Conservation (phyloP, 2,888 invertebrate genomes). For the Cheilosia vernalis region DNA sequence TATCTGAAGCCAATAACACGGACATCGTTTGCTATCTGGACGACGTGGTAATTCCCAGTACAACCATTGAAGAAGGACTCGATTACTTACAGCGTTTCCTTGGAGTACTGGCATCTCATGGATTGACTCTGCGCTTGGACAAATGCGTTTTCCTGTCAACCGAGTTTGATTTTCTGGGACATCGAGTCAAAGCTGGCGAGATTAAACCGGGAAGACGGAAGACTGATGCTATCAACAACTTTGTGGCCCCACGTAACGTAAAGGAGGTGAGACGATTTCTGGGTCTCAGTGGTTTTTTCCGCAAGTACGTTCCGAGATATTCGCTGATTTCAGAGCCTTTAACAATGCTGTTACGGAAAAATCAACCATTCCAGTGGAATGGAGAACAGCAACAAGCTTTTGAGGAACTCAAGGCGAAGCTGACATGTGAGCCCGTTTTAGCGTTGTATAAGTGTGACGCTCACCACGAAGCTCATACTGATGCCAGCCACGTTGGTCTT, state of each 20-base stretch:
- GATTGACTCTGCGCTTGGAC: constrained; percentile 12
- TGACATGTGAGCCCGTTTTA: constrained; percentile 51
- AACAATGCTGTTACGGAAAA: constrained; percentile 38
- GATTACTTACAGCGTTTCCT: not conserved
- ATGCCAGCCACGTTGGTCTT: too few relatives aligned
- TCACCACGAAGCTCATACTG: too few relatives aligned
- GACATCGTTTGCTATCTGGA: constrained; percentile 51
- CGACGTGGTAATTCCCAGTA: constrained; percentile 66
- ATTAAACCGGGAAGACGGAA: constrained; percentile 20
- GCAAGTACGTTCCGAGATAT: constrained; percentile 66
- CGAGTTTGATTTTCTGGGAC: constrained; percentile 26
- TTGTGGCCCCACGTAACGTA: constrained; percentile 30
- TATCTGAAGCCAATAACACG: constrained; percentile 10
- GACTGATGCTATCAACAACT: constrained; percentile 13
- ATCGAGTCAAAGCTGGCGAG: constrained; percentile 39
- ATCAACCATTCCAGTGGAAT: constrained; percentile 43
- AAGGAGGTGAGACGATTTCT: constrained; percentile 63
- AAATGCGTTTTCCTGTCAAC: constrained; percentile 26
- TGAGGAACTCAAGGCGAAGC: constrained; percentile 16
- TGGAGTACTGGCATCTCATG: constrained; percentile 1
- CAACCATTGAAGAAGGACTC: constrained; percentile 36
- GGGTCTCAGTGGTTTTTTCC: constrained; percentile 67
- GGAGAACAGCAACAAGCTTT: constrained; percentile 45
- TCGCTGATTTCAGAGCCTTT: constrained; percentile 49
- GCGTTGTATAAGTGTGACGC: too few relatives aligned